These are phyloP conservation scores for Hippocampus abdominalis DNA, from an alignment of 2,113 vertebrate species.

Conservation along the genomic window DNA sequence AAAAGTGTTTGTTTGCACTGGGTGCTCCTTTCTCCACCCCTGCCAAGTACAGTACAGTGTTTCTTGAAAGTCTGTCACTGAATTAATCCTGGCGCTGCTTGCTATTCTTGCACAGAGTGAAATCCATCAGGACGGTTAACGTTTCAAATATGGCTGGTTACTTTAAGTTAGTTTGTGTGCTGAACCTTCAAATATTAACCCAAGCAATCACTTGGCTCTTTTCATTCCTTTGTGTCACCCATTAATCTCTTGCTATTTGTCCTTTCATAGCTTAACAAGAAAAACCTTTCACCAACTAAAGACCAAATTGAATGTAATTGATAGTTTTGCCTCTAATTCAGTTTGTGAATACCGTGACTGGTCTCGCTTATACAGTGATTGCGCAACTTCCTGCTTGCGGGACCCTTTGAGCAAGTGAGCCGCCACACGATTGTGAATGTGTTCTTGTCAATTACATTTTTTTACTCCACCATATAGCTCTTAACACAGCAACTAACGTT, in stretches of 20 bases:
- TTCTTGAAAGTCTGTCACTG: constrained; percentile 32
- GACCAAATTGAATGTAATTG: not conserved
- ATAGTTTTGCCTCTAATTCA: not conserved
- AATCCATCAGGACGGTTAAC: not conserved
- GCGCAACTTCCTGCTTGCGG: no score
- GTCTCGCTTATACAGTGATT: not conserved
- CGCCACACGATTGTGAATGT: not conserved
- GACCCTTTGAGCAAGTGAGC: not conserved
- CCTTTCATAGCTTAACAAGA: constrained; percentile 12
- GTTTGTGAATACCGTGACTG: not conserved
- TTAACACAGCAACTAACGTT: not conserved
- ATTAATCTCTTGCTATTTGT: constrained; percentile 40
- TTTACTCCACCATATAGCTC: not conserved
- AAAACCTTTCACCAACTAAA: constrained; percentile 7
- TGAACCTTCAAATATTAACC: constrained; percentile 76
- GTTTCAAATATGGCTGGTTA: not conserved
- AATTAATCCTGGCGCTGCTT: not conserved
- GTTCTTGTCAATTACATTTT: not conserved
- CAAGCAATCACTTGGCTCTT: constrained; percentile 59
- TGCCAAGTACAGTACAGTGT: constrained; percentile 27
- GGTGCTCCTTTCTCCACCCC: constrained; percentile 21
- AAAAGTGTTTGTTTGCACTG: constrained; percentile 51
- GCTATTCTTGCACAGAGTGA: not conserved
- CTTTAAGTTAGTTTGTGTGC: constrained; percentile 54
- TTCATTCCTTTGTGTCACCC: constrained; percentile 49